Evolutionary conservation across 2,797 vertebrate genomes (phyloP).

Genomic region (Enteromius unitaeniatus): DNA sequence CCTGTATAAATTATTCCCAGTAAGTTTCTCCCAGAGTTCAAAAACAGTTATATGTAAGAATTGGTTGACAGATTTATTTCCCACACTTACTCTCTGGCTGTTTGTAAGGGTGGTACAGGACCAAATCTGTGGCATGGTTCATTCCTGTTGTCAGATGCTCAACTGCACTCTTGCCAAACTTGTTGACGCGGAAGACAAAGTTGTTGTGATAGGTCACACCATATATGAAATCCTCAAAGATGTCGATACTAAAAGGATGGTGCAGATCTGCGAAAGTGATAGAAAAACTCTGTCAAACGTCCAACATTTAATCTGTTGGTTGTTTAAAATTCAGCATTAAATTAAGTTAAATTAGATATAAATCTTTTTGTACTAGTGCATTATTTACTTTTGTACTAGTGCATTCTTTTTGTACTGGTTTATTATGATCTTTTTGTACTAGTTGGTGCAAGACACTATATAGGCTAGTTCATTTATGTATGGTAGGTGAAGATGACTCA

Average conservation of each 20-base stretch:
- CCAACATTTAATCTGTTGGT: not conserved
- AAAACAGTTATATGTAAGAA: not conserved
- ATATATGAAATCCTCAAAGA: slow-evolving; percentile 96
- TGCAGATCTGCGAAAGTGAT: slow-evolving; percentile 80
- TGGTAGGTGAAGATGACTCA: slow-evolving; percentile 67
- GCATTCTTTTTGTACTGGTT: no score
- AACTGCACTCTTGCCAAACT: slow-evolving; percentile 87
- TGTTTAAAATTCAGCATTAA: not conserved
- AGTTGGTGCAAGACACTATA: not conserved
- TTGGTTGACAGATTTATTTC: not conserved
- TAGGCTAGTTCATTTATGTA: not conserved
- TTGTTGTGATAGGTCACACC: slow-evolving; percentile 96
- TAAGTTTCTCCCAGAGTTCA: not conserved
- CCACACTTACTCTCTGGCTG: slow-evolving; percentile 87
- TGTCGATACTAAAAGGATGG: slow-evolving; percentile 94
- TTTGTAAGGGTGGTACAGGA: slow-evolving; percentile 92
- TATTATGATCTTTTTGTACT: no score
- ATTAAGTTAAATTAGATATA: no score
- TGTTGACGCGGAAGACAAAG: slow-evolving; percentile 93
- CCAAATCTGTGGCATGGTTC: slow-evolving; percentile 92
- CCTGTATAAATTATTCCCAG: not conserved
- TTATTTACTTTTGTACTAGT: no score
- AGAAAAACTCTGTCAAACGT: not conserved
- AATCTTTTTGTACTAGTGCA: no score
- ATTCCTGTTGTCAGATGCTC: slow-evolving; percentile 90